These are phyloP conservation scores for Atherinosoma microstoma DNA, from an alignment of 2,797 vertebrate species.

Conservation along the genomic window DNA sequence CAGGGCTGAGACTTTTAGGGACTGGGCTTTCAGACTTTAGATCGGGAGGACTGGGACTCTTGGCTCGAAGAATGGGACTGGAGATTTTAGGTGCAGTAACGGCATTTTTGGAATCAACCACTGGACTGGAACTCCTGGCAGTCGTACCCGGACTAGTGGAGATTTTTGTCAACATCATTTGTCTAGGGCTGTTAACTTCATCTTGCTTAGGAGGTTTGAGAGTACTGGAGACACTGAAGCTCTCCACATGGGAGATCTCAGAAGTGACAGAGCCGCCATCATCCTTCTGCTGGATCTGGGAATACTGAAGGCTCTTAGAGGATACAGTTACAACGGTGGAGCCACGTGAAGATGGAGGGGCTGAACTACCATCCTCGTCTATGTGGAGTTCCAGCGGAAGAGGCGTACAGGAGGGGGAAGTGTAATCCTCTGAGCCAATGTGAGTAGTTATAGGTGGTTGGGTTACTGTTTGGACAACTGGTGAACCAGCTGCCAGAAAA, in stretches of 20 bases:
- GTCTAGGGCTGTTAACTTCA: slow-evolving; percentile 23
- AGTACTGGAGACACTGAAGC: slow-evolving; percentile 45
- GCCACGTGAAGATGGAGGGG: slow-evolving; percentile 23
- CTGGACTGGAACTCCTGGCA: slow-evolving; percentile 39
- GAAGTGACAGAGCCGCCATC: slow-evolving; percentile 43
- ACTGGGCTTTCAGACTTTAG: slow-evolving; percentile 41
- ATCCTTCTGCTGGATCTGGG: slow-evolving; percentile 51
- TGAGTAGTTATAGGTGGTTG: slow-evolving; percentile 24
- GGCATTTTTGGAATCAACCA: slow-evolving; percentile 52
- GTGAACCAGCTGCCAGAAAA: slow-evolving; percentile 26
- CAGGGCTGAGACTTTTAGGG: slow-evolving; percentile 38
- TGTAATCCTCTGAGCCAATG: slow-evolving; percentile 34
- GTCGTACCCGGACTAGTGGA: slow-evolving; percentile 29
- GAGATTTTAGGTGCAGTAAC: slow-evolving; percentile 33
- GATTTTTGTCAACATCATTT: slow-evolving; percentile 15
- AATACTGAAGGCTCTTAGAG: slow-evolving; percentile 47
- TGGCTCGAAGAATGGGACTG: slow-evolving; percentile 41
- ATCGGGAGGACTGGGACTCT: slow-evolving; percentile 48
- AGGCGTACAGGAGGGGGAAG: slow-evolving; percentile 42
- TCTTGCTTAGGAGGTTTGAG: slow-evolving; percentile 25
- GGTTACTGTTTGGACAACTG: slow-evolving; percentile 17
- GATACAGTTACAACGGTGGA: slow-evolving; percentile 34
- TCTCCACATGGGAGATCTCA: slow-evolving; percentile 51
- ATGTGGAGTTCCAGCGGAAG: slow-evolving; percentile 72
- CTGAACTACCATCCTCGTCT: slow-evolving; percentile 73